phyloP scores from a whole-genome alignment of 37 sponge, comb jelly and placozoan species.

The Beroe forskalii region DNA sequence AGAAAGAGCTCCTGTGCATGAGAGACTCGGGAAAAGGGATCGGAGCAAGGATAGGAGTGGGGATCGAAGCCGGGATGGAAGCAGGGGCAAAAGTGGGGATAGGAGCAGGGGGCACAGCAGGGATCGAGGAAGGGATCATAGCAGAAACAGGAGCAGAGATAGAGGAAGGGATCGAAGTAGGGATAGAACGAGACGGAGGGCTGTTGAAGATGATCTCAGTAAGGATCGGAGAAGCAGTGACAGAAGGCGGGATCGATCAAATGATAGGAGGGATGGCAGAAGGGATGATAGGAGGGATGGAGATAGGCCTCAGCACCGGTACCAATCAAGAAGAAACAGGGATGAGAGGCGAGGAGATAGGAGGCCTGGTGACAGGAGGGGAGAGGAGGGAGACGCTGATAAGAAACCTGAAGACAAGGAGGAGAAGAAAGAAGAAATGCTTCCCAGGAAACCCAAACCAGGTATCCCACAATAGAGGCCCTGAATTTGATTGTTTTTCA shows the following conservation, averaged over 20 bases:
- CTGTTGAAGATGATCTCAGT: too few relatives aligned
- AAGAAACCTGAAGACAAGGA: neutral
- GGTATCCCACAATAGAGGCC: too few relatives aligned
- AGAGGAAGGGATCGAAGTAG: constrained; percentile 8
- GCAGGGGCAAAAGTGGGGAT: constrained; percentile 9
- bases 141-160: neutral
- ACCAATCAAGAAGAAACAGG: neutral
- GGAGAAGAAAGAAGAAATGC: constrained; percentile 58
- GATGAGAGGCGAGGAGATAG: constrained; percentile 20
- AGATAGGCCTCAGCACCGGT: neutral
- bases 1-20: constrained; percentile 27
- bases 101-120: constrained; percentile 9
- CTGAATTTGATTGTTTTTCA: too few relatives aligned
- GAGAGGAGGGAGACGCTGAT: neutral
- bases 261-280: neutral
- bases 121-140: neutral
- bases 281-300: constrained; percentile 27
- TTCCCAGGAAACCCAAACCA: constrained; percentile 48
- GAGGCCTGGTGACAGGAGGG: neutral
- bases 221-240: neutral
- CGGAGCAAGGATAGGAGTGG: neutral
- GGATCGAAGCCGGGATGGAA: neutral
- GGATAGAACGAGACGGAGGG: neutral
- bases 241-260: neutral
- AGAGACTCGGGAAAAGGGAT: neutral